phyloP scores from a whole-genome alignment of 37 sponge, comb jelly and placozoan genomes.

The Spongia lamella region DNA sequence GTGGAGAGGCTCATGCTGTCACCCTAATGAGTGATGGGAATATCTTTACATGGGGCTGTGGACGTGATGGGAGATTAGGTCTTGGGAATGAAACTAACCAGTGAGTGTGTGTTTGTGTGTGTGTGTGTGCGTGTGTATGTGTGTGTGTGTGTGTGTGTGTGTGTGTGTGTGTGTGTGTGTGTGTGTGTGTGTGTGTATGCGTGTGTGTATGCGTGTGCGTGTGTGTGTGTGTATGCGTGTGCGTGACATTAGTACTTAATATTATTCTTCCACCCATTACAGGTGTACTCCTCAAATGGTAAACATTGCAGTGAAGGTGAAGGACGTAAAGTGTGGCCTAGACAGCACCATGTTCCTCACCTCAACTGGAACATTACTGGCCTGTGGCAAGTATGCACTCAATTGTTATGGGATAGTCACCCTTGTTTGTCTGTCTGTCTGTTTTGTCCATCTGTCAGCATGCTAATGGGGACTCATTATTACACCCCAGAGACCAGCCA shows the following conservation, averaged over 20 bases:
- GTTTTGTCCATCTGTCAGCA: too few species aligned
- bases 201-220: too few species aligned
- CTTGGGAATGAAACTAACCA: slow-evolving; percentile 69
- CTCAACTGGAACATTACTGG: slow-evolving; percentile 72
- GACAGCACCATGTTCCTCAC: slow-evolving; percentile 96
- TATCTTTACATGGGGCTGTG: slow-evolving; percentile 86
- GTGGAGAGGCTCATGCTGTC: slow-evolving; percentile 85
- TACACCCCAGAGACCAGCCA: too few species aligned
- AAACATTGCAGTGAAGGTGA: slow-evolving; percentile 30
- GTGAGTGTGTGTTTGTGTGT: slow-evolving; percentile 26
- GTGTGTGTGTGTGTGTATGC: too few species aligned
- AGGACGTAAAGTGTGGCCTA: slow-evolving; percentile 75
- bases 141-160: background rate
- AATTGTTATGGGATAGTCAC: too few species aligned
- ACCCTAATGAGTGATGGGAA: slow-evolving; percentile 71
- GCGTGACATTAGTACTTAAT: too few species aligned
- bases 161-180: too few species aligned
- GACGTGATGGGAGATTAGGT: slow-evolving; percentile 79
- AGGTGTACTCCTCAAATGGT: slow-evolving; percentile 31
- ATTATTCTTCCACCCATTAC: too few species aligned
- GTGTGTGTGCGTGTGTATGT: slow-evolving; percentile 4
- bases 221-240: too few species aligned
- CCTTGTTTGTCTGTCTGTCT: too few species aligned
- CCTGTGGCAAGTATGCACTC: slow-evolving; percentile 93
- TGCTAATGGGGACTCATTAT: too few species aligned